Evolutionary conservation across 2,113 vertebrate species (phyloP).

Genomic region (Haemorhous mexicanus): DNA sequence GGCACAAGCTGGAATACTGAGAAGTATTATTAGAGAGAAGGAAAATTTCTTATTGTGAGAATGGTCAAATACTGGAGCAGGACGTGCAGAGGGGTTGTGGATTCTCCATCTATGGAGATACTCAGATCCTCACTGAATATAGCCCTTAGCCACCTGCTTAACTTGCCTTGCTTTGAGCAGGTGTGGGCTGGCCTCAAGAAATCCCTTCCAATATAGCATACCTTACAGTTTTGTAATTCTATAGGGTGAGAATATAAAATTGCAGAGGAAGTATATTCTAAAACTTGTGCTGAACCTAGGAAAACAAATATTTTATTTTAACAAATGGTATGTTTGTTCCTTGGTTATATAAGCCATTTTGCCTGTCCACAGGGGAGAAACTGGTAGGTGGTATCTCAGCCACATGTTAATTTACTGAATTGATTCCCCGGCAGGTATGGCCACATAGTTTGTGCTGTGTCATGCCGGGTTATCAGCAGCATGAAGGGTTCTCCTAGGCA

Average conservation of each 20-base stretch:
- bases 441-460: not conserved
- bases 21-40: not conserved
- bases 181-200: not conserved
- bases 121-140: not conserved
- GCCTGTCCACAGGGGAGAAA: not conserved
- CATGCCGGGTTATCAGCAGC: not conserved
- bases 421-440: fast-evolving
- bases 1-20: not conserved
- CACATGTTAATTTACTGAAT: not conserved
- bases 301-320: not conserved
- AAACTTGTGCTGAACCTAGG: not conserved
- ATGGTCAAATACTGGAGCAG: not conserved
- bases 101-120: not conserved
- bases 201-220: not conserved
- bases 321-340: not conserved
- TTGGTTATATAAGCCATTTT: not conserved
- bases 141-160: not conserved
- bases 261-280: not conserved
- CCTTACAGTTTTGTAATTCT: not conserved
- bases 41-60: not conserved
- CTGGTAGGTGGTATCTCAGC: not conserved
- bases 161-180: not conserved
- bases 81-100: fast-evolving
- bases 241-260: not conserved
- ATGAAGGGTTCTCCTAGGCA: fast-evolving